Conservation (phyloP, 2,113 vertebrate species). For the Nannospalax galili region DNA sequence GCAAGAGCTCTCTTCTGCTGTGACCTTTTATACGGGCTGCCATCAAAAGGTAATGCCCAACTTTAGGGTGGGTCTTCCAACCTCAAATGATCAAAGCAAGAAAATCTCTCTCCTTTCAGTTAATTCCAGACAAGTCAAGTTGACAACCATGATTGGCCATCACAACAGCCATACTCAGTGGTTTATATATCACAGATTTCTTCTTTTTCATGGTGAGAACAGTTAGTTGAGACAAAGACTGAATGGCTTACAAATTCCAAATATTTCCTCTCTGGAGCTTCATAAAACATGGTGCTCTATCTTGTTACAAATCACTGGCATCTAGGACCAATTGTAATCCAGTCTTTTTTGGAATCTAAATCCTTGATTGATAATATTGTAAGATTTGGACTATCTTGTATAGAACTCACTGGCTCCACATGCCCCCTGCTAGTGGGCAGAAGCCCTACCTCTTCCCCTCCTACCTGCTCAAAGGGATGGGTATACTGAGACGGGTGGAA, state of each 20-base stretch:
- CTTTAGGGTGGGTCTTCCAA: too few species aligned
- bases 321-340: background rate
- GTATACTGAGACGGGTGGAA: background rate
- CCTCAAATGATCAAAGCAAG: too few species aligned
- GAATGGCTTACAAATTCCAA: background rate
- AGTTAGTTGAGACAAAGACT: background rate
- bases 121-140: too few species aligned
- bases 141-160: too few species aligned
- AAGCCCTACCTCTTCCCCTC: background rate
- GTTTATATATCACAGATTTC: background rate
- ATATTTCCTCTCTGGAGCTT: background rate
- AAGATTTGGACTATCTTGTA: background rate
- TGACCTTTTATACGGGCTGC: too few species aligned
- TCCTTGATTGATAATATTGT: background rate
- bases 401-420: background rate
- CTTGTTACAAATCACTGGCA: background rate
- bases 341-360: background rate
- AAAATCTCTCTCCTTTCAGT: too few species aligned
- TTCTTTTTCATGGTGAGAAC: background rate
- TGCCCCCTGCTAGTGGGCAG: background rate
- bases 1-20: too few species aligned
- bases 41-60: too few species aligned
- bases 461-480: background rate
- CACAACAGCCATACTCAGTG: background rate
- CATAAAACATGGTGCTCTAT: conserved; percentile 23